phyloP scores from a whole-genome alignment of 2,113 vertebrate species.

The Lepisosteus osseus region DNA sequence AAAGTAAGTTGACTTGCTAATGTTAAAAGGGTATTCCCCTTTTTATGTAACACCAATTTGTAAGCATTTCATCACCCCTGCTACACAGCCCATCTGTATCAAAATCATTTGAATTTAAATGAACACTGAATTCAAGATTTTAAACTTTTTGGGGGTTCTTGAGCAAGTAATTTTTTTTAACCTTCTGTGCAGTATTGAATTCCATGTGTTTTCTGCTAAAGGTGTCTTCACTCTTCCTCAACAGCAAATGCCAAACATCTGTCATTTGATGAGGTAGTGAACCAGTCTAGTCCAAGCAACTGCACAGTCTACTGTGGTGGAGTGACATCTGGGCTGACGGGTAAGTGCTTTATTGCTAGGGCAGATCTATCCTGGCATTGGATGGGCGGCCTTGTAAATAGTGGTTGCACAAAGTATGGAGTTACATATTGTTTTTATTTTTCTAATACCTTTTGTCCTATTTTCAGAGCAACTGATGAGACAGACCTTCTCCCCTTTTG shows the following conservation, averaged over 20 bases:
- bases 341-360: constrained; percentile 47
- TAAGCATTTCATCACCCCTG: not conserved
- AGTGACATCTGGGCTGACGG: constrained; percentile 88
- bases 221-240: not conserved
- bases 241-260: constrained; percentile 87
- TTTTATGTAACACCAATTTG: not conserved
- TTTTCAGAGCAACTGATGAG: constrained; percentile 94
- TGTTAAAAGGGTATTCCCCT: not conserved
- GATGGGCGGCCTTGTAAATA: no score
- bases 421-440: not conserved
- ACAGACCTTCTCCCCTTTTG: constrained; percentile 94
- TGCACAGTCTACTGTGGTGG: constrained; percentile 97
- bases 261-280: constrained; percentile 93
- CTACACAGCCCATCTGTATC: not conserved
- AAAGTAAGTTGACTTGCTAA: constrained; percentile 70
- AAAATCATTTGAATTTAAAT: no score
- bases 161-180: not conserved
- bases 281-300: constrained; percentile 95
- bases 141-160: not conserved
- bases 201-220: not conserved
- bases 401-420: no score
- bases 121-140: no score
- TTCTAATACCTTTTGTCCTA: constrained; percentile 22
- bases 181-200: not conserved
- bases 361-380: no score